A percentile compares a stretch with the other conserved stretches of the same genome.
phyloP scores from a whole-genome alignment of 1,140 invertebrate genomes.

The Listronotus bonariensis region DNA sequence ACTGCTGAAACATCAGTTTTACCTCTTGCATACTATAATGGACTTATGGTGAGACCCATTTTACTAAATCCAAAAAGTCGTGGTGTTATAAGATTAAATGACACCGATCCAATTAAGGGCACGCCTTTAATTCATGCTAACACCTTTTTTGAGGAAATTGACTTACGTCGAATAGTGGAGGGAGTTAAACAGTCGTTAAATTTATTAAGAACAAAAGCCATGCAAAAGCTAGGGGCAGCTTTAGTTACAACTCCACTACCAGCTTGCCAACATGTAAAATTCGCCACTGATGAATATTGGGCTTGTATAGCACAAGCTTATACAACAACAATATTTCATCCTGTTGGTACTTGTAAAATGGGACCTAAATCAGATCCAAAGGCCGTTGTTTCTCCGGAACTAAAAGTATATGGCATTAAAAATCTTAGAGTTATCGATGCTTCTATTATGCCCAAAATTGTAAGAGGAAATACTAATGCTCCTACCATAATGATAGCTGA shows the following conservation, averaged over 20 bases:
- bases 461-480: constrained; percentile 68
- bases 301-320: constrained; percentile 57
- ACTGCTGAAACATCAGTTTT: constrained; percentile 58
- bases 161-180: constrained; percentile 61
- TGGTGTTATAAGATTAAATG: constrained; percentile 63
- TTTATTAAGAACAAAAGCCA: constrained; percentile 58
- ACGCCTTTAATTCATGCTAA: constrained; percentile 70
- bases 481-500: constrained; percentile 73
- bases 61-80: constrained; percentile 63
- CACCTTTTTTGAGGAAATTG: constrained; percentile 64
- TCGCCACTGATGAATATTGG: constrained; percentile 60
- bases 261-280: constrained; percentile 53
- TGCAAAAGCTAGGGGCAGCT: constrained; percentile 53
- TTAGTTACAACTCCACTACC: constrained; percentile 55
- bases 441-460: constrained; percentile 60
- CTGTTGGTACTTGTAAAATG: constrained; percentile 67
- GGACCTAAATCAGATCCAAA: constrained; percentile 53
- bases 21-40: constrained; percentile 59
- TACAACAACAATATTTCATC: constrained; percentile 59
- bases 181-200: constrained; percentile 59
- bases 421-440: constrained; percentile 55
- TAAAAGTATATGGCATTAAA: constrained; percentile 52
- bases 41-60: constrained; percentile 55
- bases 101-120: constrained; percentile 61
- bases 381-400: constrained; percentile 54